Evolutionary conservation across 2,888 invertebrate species (phyloP).

Genomic region (Subacronicta megacephala): DNA sequence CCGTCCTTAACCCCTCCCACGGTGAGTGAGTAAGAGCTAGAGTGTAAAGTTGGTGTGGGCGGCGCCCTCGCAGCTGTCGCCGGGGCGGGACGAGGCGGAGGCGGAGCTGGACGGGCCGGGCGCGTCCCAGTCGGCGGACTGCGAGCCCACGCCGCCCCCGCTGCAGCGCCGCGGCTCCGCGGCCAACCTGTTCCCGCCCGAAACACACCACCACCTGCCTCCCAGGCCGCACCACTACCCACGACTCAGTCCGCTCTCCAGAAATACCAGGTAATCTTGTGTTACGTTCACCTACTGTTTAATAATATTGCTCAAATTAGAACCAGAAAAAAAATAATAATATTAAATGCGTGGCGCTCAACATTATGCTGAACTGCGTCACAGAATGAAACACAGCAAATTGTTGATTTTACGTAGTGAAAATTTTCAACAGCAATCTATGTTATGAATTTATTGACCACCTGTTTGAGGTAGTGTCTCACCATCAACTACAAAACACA

Average conservation of each 20-base stretch:
- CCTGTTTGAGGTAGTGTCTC: too few species aligned
- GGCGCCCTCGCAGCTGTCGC: conserved; percentile 91
- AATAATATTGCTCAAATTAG: too few species aligned
- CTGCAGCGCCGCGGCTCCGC: conserved; percentile 95
- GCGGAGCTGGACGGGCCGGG: conserved; percentile 96
- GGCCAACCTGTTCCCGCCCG: conserved; percentile 95
- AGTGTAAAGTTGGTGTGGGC: conserved; percentile 60
- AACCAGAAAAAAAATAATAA: too few species aligned
- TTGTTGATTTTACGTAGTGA: too few species aligned
- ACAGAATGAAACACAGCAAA: too few species aligned
- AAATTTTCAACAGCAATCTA: too few species aligned
- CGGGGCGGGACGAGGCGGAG: conserved; percentile 95
- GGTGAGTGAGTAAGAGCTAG: conserved; percentile 53
- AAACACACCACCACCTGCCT: conserved; percentile 79
- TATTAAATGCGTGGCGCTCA: too few species aligned
- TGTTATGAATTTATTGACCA: too few species aligned
- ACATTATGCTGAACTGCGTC: too few species aligned
- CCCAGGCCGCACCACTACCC: conserved; percentile 90
- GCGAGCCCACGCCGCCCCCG: conserved; percentile 97
- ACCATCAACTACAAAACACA: too few species aligned
- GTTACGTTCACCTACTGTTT: too few species aligned
- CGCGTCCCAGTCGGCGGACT: conserved; percentile 97
- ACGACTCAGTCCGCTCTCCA: conserved; percentile 94
- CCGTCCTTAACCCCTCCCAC: conserved; percentile 3
- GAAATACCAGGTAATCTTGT: conserved; percentile 86